Conservation (phyloP, 2,113 vertebrate species). For the Atlantisia rogersi region DNA sequence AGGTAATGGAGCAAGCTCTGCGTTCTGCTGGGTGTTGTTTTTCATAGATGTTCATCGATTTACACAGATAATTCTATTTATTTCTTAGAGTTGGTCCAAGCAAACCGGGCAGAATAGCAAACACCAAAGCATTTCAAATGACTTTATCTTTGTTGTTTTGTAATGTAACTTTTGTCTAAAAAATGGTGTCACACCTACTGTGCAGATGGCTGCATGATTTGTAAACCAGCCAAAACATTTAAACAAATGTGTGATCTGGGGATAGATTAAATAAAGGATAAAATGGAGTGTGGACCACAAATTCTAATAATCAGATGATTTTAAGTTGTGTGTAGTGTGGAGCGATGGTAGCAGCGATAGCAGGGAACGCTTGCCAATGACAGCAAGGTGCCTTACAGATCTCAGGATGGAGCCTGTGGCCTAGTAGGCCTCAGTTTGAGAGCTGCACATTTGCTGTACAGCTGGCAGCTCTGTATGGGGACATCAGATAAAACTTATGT, state of each 20-base stretch:
- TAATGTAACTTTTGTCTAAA: slow-evolving; percentile 87
- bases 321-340: slow-evolving; percentile 79
- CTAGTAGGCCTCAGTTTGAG: slow-evolving; percentile 91
- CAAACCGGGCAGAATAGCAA: slow-evolving; percentile 88
- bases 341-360: slow-evolving; percentile 72
- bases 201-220: slow-evolving; percentile 87
- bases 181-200: slow-evolving; percentile 83
- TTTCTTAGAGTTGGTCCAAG: slow-evolving; percentile 92
- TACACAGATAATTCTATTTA: slow-evolving; percentile 98
- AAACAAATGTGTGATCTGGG: slow-evolving; percentile 88
- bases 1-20: slow-evolving; percentile 98
- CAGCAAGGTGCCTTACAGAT: slow-evolving; percentile 86
- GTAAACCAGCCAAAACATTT: slow-evolving; percentile 89
- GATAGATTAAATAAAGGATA: slow-evolving; percentile 84
- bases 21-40: slow-evolving; percentile 96
- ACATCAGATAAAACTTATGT: slow-evolving; percentile 85
- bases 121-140: slow-evolving; percentile 86
- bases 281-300: slow-evolving; percentile 84
- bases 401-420: slow-evolving; percentile 90
- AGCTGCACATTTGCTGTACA: slow-evolving; percentile 93
- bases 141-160: slow-evolving; percentile 86
- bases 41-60: slow-evolving; percentile 94
- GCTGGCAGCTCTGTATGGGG: slow-evolving; percentile 96
- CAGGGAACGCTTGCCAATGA: slow-evolving; percentile 82
- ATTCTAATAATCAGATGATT: slow-evolving; percentile 84